A percentile compares a stretch with the other conserved stretches of the same genome.
These are phyloP conservation scores for Ptychodera flava DNA, from an alignment of 35 echinoderm and acorn worm genomes.

Conservation along the genomic window DNA sequence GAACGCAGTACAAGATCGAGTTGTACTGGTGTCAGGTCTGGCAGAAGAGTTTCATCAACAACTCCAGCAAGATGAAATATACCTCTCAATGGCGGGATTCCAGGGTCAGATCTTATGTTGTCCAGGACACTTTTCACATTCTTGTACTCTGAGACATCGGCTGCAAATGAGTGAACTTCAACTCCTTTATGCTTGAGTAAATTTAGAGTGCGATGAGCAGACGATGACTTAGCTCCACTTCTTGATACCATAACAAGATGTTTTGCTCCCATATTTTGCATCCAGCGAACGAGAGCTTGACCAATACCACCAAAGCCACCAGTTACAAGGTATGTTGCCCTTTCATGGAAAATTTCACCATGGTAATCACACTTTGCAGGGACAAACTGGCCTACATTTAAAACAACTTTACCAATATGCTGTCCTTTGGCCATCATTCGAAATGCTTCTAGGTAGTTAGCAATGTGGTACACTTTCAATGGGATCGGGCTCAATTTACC, in stretches of 20 bases:
- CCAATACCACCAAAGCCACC: constrained; percentile 60
- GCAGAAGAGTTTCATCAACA: constrained; percentile 21
- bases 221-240: constrained; percentile 26
- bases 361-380: too few relatives aligned
- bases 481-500: constrained; percentile 30
- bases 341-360: too few relatives aligned
- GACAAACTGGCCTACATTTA: too few relatives aligned
- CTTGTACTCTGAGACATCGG: constrained; percentile 18
- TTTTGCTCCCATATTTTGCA: constrained; percentile 53
- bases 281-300: constrained; percentile 61
- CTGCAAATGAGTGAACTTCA: constrained; percentile 22
- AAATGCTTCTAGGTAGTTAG: constrained; percentile 28
- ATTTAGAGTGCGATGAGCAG: constrained; percentile 25
- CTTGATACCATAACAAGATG: too few relatives aligned
- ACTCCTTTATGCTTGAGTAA: constrained; percentile 46
- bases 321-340: constrained; percentile 75
- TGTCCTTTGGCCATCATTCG: constrained; percentile 14
- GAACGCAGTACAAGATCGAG: constrained; percentile 17
- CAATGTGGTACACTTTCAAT: constrained; percentile 15
- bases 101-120: too few relatives aligned
- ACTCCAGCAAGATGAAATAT: constrained; percentile 58
- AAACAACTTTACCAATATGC: too few relatives aligned
- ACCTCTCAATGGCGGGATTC: constrained; percentile 32
- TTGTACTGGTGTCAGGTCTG: constrained; percentile 6
- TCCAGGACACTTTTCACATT: too few relatives aligned